These are phyloP conservation scores for Acrocephalus scirpaceus DNA, from an alignment of 2,797 vertebrate species.

Conservation along the genomic window DNA sequence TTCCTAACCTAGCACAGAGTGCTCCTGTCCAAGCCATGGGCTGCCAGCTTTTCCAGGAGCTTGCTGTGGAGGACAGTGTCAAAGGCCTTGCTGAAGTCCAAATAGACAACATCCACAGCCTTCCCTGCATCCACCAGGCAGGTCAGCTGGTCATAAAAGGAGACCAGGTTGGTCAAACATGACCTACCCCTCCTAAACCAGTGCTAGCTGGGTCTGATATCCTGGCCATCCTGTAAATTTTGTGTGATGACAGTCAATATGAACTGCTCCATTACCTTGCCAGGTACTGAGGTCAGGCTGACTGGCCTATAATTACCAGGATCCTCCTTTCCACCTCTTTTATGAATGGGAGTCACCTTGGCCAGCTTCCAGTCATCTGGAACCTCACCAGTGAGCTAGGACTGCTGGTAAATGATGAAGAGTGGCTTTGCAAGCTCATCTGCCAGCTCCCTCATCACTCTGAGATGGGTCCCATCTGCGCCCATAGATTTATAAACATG, in stretches of 20 bases:
- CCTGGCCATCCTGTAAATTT: too few species aligned
- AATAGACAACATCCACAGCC: neutral
- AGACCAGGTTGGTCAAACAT: neutral
- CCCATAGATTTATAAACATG: neutral
- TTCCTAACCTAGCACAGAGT: neutral
- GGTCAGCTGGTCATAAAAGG: neutral
- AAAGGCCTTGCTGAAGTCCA: neutral
- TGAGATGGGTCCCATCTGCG: neutral
- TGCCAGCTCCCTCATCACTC: neutral
- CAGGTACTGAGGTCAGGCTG: neutral
- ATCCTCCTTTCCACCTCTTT: neutral
- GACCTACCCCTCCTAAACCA: neutral
- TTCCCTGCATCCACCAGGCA: neutral
- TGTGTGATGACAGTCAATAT: neutral
- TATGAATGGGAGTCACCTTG: fast-evolving
- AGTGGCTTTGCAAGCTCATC: neutral
- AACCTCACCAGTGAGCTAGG: neutral
- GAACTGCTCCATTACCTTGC: neutral
- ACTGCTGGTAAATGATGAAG: neutral
- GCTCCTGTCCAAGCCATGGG: neutral
- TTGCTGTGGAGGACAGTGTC: neutral
- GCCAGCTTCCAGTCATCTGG: neutral
- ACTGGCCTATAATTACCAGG: neutral
- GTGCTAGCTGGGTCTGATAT: neutral
- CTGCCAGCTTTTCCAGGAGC: neutral